phyloP scores from a whole-genome alignment of 2,797 vertebrate species.

The Brotogeris chrysoptera region DNA sequence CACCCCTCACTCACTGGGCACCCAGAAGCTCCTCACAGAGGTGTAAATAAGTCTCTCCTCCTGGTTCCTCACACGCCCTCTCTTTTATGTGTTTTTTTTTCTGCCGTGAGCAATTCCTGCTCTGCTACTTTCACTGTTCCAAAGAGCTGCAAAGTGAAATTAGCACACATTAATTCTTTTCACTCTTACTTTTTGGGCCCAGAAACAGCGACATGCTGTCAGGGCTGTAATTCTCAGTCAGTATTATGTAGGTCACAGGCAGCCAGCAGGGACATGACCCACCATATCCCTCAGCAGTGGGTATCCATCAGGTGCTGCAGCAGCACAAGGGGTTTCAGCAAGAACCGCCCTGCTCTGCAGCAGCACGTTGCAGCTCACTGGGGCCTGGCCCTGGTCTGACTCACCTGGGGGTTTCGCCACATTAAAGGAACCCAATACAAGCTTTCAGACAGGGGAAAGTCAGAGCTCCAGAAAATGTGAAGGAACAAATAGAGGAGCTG shows the following conservation, averaged over 20 bases:
- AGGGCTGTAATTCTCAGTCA: neutral
- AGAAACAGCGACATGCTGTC: neutral
- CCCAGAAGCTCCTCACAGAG: neutral
- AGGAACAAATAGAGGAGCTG: neutral
- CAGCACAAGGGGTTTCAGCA: neutral
- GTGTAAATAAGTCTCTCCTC: neutral
- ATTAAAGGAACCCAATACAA: neutral
- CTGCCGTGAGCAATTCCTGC: neutral
- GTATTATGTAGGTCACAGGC: neutral
- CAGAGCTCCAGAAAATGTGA: neutral
- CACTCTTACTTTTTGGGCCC: neutral
- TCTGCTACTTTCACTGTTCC: neutral
- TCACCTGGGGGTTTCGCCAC: neutral
- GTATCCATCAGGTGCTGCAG: neutral
- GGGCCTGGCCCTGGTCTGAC: neutral
- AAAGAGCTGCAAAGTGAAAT: neutral
- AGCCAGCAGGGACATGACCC: neutral
- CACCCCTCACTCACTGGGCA: rapidly evolving
- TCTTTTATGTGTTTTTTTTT: neutral
- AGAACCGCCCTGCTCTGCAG: neutral
- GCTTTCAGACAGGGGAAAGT: neutral
- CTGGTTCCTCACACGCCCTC: neutral
- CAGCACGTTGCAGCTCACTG: rapidly evolving
- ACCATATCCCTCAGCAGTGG: rapidly evolving
- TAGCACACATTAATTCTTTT: neutral